phyloP scores from a whole-genome alignment of 2,113 vertebrate species.

The Ceuthmochares aereus region DNA sequence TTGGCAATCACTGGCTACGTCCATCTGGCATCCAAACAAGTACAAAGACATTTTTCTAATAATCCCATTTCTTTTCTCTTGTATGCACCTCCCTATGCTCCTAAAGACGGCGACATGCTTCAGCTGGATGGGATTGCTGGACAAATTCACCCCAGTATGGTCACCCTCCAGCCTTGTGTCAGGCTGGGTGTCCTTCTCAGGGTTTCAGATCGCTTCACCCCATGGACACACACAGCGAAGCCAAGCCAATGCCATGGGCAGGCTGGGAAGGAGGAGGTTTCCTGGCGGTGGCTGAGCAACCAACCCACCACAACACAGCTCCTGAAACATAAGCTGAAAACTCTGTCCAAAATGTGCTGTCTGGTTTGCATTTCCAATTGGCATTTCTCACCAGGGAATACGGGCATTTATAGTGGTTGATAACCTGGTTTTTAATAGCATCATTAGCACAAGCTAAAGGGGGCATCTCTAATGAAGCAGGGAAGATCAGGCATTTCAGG shows the following conservation, averaged over 20 bases:
- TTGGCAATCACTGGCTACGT: neutral
- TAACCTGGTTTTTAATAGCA: neutral
- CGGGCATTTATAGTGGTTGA: accelerated
- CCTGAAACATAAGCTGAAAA: neutral
- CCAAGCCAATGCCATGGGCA: neutral
- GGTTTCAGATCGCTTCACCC: neutral
- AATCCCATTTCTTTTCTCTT: neutral
- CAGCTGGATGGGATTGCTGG: neutral
- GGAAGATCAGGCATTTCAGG: neutral
- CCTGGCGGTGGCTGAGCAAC: neutral
- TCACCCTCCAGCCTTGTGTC: neutral
- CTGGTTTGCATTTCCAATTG: neutral
- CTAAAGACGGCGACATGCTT: accelerated
- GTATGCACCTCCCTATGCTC: neutral
- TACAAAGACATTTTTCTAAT: neutral
- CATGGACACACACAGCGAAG: neutral
- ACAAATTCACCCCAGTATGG: too few relatives aligned
- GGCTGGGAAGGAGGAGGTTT: neutral
- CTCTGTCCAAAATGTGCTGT: neutral
- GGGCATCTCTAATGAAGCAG: neutral
- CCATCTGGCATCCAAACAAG: neutral
- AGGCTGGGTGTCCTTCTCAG: neutral
- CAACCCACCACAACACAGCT: neutral
- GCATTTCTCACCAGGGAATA: neutral
- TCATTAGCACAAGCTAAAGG: neutral